Evolutionary conservation across 2,797 vertebrate genomes (phyloP).

Genomic region (Falco cherrug): DNA sequence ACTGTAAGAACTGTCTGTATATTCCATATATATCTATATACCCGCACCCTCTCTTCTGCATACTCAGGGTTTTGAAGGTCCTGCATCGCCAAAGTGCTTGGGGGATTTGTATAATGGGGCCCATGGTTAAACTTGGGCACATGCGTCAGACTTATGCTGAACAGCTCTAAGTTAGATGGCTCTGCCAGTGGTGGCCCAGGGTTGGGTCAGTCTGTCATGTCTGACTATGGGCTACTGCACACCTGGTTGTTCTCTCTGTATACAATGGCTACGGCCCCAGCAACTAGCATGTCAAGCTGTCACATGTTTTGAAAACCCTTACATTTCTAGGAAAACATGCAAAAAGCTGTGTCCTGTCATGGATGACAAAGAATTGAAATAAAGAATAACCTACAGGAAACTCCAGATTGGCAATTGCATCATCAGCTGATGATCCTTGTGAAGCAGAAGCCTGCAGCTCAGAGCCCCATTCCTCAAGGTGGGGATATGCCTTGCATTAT

Average conservation of each 20-base stretch:
- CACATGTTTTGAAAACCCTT: not conserved
- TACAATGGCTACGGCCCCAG: not conserved
- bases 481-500: not conserved
- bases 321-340: not conserved
- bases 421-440: not conserved
- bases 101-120: not conserved
- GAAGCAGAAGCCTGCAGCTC: not conserved
- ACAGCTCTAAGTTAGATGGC: not conserved
- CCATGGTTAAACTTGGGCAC: not conserved
- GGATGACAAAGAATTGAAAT: not conserved
- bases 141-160: not conserved
- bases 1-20: not conserved
- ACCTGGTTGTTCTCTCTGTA: not conserved
- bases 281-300: not conserved
- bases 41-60: not conserved
- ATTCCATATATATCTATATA: not conserved
- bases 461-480: not conserved
- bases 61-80: not conserved
- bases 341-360: not conserved
- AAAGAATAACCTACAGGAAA: not conserved
- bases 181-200: fast-evolving
- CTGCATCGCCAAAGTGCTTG: not conserved
- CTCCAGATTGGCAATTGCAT: not conserved
- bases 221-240: not conserved
- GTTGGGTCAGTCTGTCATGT: not conserved